These are phyloP conservation scores for Drosophila subquinaria DNA, from an alignment of 2,888 invertebrate species.

Conservation along the genomic window DNA sequence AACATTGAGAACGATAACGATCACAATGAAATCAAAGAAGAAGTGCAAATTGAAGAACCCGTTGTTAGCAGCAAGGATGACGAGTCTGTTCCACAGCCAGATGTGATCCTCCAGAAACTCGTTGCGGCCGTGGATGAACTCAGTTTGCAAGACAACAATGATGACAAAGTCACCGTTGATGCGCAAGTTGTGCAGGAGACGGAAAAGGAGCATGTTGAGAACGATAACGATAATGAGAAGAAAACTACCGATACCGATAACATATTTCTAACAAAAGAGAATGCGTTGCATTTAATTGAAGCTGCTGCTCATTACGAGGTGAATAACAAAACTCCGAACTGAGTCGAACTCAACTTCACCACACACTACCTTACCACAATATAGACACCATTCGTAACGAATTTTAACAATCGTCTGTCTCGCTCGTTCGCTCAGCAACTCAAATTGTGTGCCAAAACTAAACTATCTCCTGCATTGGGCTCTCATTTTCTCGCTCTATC, in stretches of 20 bases:
- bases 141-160: slow-evolving; percentile 29
- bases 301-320: slow-evolving; percentile 51
- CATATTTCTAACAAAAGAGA: slow-evolving; percentile 24
- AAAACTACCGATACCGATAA: slow-evolving; percentile 37
- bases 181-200: slow-evolving; percentile 9
- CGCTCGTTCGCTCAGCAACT: slow-evolving; percentile 12
- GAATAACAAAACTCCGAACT: slow-evolving; percentile 53
- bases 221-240: slow-evolving; percentile 20
- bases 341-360: slow-evolving; percentile 42
- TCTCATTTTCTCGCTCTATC: slow-evolving; percentile 21
- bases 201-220: slow-evolving; percentile 14
- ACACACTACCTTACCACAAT: slow-evolving; percentile 34
- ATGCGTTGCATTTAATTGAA: slow-evolving; percentile 29
- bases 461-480: slow-evolving; percentile 41
- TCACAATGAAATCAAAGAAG: not conserved
- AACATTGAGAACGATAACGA: not conserved
- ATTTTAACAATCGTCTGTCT: slow-evolving; percentile 23
- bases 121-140: slow-evolving; percentile 1
- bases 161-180: slow-evolving; percentile 15
- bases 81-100: slow-evolving; percentile 2
- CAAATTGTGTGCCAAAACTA: slow-evolving; percentile 10
- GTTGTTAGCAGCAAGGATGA: not conserved
- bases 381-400: slow-evolving; percentile 23
- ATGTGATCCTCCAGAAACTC: slow-evolving; percentile 6
- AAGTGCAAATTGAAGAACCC: not conserved